Evolutionary conservation across 1,140 invertebrate genomes (phyloP).

Genomic region (Pachyrhynchus sulphureomaculatus): DNA sequence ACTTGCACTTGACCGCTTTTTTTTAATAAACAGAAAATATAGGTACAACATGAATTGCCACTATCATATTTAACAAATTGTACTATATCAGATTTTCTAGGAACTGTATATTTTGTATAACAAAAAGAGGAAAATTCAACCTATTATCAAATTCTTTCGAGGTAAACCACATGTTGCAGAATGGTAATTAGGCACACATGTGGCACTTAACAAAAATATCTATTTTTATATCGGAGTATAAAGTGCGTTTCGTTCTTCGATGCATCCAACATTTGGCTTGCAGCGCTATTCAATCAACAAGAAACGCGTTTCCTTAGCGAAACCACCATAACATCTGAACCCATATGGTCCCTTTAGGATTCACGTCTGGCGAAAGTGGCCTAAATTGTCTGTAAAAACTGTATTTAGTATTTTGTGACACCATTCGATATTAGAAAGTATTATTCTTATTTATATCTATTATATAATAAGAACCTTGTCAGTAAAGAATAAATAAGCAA

Average conservation of each 20-base stretch:
- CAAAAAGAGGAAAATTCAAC: not conserved
- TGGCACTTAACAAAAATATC: slow-evolving; percentile 26
- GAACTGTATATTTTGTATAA: no score
- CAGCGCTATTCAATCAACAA: slow-evolving; percentile 25
- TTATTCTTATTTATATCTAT: no score
- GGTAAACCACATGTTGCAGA: slow-evolving; percentile 32
- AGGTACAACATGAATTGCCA: slow-evolving; percentile 52
- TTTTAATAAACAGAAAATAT: no score
- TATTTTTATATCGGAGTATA: slow-evolving; percentile 22
- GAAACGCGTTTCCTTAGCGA: slow-evolving; percentile 26
- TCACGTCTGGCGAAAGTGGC: not conserved
- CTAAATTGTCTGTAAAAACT: not conserved
- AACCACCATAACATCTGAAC: slow-evolving; percentile 21
- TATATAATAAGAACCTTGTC: no score
- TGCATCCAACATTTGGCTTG: slow-evolving; percentile 22
- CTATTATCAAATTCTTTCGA: slow-evolving; percentile 17
- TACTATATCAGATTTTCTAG: no score
- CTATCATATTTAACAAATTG: not conserved
- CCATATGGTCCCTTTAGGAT: slow-evolving; percentile 19
- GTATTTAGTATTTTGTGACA: not conserved
- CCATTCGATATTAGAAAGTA: not conserved
- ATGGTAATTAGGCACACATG: slow-evolving; percentile 28
- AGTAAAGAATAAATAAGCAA: no score
- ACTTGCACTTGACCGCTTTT: no score
- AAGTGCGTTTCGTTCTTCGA: slow-evolving; percentile 6